Evolutionary conservation across 2,797 vertebrate species (phyloP).

Genomic region (Miichthys miiuy): DNA sequence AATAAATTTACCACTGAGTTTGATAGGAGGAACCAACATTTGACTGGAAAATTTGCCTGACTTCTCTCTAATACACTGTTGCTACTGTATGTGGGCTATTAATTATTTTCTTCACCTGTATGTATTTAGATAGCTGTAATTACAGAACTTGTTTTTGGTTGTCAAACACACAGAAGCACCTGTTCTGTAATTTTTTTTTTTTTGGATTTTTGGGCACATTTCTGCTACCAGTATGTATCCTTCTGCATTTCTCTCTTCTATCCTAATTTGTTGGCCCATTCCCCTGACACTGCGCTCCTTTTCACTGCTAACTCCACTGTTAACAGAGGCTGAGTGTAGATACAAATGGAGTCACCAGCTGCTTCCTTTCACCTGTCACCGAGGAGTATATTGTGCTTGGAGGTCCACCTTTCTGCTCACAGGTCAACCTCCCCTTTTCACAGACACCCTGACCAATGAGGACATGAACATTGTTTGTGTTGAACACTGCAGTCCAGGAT

Average conservation of each 20-base stretch:
- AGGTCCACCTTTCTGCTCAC: conserved; percentile 26
- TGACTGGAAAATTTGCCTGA: conserved; percentile 13
- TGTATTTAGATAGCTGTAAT: neutral
- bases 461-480: conserved; percentile 14
- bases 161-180: neutral
- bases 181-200: too few species aligned
- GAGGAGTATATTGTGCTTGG: conserved; percentile 3
- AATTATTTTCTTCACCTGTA: neutral
- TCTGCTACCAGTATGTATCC: neutral
- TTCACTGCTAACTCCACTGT: neutral
- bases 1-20: conserved; percentile 52
- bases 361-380: conserved; percentile 49
- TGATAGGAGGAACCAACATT: conserved; percentile 36
- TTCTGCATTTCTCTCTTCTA: neutral
- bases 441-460: too few species aligned
- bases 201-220: neutral
- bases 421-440: neutral
- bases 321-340: neutral
- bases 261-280: neutral
- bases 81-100: neutral
- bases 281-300: neutral
- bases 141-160: conserved; percentile 4
- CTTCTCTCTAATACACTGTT: neutral
- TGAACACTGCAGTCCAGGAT: neutral
- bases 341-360: conserved; percentile 19